These are phyloP conservation scores for Melanotaenia maccullochi DNA, from an alignment of 2,797 vertebrate species.

Conservation along the genomic window DNA sequence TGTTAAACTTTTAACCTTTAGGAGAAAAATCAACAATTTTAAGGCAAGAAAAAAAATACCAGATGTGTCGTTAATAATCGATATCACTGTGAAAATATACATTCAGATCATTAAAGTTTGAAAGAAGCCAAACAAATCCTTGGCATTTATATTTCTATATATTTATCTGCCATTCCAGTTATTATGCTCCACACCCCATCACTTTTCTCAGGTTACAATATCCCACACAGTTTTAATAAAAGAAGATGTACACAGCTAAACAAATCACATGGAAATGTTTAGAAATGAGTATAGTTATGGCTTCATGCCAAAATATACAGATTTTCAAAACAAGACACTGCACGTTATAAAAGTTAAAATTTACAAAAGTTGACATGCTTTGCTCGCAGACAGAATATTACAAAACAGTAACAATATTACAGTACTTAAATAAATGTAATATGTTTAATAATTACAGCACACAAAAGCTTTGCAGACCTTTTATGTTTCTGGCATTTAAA, in stretches of 20 bases:
- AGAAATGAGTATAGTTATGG: background rate
- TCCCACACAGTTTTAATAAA: background rate
- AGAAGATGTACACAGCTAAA: background rate
- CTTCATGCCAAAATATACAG: background rate
- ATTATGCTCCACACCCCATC: background rate
- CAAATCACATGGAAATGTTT: background rate
- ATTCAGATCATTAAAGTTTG: background rate
- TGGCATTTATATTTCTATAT: background rate
- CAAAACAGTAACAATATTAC: conserved; percentile 20
- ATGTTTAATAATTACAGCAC: conserved; percentile 75
- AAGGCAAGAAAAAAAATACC: conserved; percentile 4
- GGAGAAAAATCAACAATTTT: background rate
- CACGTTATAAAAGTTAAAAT: conserved; percentile 1
- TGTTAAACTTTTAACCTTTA: background rate
- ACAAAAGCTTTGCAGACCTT: conserved; percentile 62
- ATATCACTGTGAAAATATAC: background rate
- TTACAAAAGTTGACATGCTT: background rate
- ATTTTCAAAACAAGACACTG: background rate
- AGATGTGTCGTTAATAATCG: background rate
- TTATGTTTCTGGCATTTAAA: conserved; percentile 72
- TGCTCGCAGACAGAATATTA: background rate
- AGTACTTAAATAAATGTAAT: conserved; percentile 63
- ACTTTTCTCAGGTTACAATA: background rate
- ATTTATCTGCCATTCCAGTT: background rate
- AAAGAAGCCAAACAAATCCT: background rate